Conservation (phyloP, 2,888 invertebrate genomes). For the Pollenia griseotomentosa region DNA sequence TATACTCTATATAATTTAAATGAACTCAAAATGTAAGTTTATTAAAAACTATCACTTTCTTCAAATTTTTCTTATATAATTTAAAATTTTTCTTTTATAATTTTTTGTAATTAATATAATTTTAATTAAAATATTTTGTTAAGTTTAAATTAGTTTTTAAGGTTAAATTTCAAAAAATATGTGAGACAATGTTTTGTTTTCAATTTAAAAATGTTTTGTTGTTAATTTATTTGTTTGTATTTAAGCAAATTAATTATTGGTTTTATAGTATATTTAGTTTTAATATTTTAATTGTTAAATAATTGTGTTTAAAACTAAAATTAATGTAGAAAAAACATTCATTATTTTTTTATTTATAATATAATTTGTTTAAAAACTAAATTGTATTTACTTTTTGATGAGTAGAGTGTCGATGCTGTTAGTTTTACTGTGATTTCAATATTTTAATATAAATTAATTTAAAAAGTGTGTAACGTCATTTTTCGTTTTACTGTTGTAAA, state of each 20-base stretch:
- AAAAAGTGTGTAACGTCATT: constrained; percentile 6
- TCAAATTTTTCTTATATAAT: constrained; percentile 16
- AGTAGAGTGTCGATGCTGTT: constrained; percentile 44
- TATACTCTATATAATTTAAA: constrained; percentile 50
- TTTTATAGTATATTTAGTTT: constrained; percentile 33
- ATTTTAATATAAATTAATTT: neutral
- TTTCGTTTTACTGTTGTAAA: constrained; percentile 22
- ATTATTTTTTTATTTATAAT: constrained; percentile 19
- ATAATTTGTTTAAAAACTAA: constrained; percentile 60
- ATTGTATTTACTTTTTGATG: constrained; percentile 61
- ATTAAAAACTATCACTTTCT: constrained; percentile 61
- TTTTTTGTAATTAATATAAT: neutral
- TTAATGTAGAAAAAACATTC: constrained; percentile 60
- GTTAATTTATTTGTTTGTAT: neutral
- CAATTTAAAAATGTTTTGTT: neutral
- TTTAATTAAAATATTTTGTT: constrained; percentile 8
- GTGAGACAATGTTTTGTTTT: neutral
- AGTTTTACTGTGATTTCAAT: neutral
- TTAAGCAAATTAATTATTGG: constrained; percentile 21
- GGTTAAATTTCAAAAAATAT: constrained; percentile 27
- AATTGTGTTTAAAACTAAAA: constrained; percentile 56
- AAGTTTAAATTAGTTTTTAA: neutral
- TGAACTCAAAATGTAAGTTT: constrained; percentile 54
- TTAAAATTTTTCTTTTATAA: constrained; percentile 41
- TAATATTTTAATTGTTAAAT: constrained; percentile 41